Conservation (phyloP, 2,797 vertebrate species). For the Pygocentrus nattereri region DNA sequence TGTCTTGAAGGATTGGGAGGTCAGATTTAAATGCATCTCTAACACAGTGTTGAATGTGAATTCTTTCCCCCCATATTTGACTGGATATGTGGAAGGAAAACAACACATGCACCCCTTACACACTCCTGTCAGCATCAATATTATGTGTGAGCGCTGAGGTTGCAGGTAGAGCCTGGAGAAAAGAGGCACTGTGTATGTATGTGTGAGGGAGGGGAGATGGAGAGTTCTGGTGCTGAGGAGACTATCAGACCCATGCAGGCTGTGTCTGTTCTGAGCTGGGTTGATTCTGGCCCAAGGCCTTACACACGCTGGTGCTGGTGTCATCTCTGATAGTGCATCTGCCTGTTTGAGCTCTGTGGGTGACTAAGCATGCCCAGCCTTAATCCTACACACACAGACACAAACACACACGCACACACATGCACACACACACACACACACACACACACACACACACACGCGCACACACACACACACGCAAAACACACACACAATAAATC, state of each 20-base stretch:
- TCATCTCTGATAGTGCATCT: conserved; percentile 47
- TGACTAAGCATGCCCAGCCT: conserved; percentile 34
- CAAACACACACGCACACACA: neutral
- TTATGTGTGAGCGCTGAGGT: neutral
- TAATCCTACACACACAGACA: neutral
- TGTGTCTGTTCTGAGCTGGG: conserved; percentile 46
- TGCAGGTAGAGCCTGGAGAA: neutral
- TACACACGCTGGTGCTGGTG: conserved; percentile 28
- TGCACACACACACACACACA: neutral
- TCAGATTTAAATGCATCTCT: neutral
- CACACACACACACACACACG: neutral
- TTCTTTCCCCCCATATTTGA: neutral
- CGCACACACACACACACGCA: too few relatives aligned
- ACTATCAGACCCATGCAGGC: conserved; percentile 48
- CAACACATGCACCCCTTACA: neutral
- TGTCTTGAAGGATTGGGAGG: neutral
- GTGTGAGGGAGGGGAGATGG: neutral
- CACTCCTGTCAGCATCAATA: conserved; percentile 1
- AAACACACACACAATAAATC: too few relatives aligned
- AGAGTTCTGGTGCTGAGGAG: conserved; percentile 18
- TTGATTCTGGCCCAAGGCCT: conserved; percentile 52
- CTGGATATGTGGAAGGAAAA: neutral
- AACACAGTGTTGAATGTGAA: neutral
- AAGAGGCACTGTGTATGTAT: neutral
- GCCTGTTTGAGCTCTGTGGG: conserved; percentile 51